Conservation (phyloP, 1,140 invertebrate species). For the Neodiprion pinetum region DNA sequence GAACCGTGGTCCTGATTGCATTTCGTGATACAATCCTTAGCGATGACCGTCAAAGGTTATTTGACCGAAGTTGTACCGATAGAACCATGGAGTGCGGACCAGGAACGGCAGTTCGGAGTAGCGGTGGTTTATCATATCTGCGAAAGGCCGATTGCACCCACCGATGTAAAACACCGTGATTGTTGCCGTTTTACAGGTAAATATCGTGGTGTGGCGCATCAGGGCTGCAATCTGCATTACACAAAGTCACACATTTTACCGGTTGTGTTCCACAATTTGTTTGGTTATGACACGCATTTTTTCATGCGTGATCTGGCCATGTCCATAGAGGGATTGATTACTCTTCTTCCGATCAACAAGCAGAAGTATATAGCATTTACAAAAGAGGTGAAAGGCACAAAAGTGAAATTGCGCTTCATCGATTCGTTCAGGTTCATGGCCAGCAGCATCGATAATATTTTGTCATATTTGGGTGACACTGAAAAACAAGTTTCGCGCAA, state of each 20-base stretch:
- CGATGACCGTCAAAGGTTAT: constrained; percentile 10
- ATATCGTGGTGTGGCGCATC: background rate
- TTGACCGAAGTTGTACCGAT: background rate
- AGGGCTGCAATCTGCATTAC: background rate
- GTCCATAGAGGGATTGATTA: background rate
- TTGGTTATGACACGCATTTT: constrained; percentile 19
- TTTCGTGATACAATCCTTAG: constrained; percentile 40
- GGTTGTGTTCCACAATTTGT: constrained; percentile 19
- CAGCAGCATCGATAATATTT: constrained; percentile 24
- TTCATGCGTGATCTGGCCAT: background rate
- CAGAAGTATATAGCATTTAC: constrained; percentile 33
- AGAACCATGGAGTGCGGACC: background rate
- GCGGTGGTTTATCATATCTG: constrained; percentile 30
- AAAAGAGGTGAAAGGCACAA: too few relatives aligned
- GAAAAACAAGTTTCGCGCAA: constrained; percentile 12
- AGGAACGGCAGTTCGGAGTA: constrained; percentile 10
- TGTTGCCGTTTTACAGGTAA: background rate
- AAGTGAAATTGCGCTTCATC: constrained; percentile 24
- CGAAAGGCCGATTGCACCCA: constrained; percentile 31
- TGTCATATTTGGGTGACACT: constrained; percentile 16
- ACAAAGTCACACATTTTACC: background rate
- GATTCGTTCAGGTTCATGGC: constrained; percentile 35
- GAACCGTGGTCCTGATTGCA: constrained; percentile 41
- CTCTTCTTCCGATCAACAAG: constrained; percentile 17
- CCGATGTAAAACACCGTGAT: constrained; percentile 10